These are phyloP conservation scores for Ephydatia muelleri DNA, from an alignment of 37 sponge, comb jelly and placozoan species.

Conservation along the genomic window DNA sequence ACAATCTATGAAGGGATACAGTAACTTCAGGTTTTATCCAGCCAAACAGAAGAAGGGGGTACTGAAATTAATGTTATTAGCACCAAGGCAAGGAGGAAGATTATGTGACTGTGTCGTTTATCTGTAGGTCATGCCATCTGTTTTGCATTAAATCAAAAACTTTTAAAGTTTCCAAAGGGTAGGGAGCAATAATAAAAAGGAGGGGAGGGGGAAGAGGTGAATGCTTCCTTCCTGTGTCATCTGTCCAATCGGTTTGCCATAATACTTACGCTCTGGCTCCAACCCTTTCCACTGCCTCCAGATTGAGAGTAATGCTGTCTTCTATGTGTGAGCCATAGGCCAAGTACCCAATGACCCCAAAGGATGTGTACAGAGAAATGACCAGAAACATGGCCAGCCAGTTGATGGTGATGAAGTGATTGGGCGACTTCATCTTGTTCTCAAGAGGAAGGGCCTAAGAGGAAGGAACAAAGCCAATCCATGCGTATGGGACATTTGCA, in stretches of 20 bases:
- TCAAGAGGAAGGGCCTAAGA: slow-evolving; percentile 81
- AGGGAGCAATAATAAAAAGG: neutral
- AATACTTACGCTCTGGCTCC: slow-evolving; percentile 35
- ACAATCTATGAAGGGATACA: no score
- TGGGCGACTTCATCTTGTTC: slow-evolving; percentile 86
- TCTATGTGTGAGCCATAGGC: slow-evolving; percentile 64
- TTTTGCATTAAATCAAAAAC: no score
- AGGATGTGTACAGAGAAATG: slow-evolving; percentile 22
- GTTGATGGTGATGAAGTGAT: slow-evolving; percentile 48
- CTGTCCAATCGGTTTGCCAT: neutral
- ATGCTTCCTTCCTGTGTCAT: neutral
- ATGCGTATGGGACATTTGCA: neutral
- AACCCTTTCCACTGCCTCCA: slow-evolving; percentile 16
- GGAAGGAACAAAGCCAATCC: neutral
- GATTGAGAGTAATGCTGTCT: slow-evolving; percentile 76
- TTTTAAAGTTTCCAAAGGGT: no score
- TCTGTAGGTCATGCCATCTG: no score
- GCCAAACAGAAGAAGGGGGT: no score
- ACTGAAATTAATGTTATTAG: no score
- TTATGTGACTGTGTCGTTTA: no score
- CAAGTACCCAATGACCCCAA: slow-evolving; percentile 80
- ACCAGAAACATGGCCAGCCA: slow-evolving; percentile 55
- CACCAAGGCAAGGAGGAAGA: no score
- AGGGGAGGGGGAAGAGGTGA: neutral
- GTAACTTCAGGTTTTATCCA: no score